Base-by-base conservation (phyloP, 1,140 invertebrate genomes). In the Chymomyza costata region DNA sequence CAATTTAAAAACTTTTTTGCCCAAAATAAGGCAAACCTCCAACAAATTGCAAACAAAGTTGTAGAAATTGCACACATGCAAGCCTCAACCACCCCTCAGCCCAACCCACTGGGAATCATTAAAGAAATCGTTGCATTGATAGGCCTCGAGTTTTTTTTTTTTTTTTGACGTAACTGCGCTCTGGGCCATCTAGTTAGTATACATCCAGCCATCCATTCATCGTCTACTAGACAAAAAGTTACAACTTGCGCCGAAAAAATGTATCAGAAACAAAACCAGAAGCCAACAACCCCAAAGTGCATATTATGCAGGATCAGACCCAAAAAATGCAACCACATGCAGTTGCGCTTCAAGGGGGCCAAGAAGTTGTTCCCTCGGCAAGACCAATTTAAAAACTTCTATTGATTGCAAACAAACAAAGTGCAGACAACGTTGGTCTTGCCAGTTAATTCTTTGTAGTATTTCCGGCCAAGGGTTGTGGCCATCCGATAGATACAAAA, bases 291-390 rank as follows among this genome's bases (percentile, higher is more conserved):
- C 5, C 43, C 61, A 70, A 71, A 70, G 57, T 78, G 70, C 70
- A 76, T 71, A 76, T 71, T 78, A 76, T 78, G 71, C 66, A 70
- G 62, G 39, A 62, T 62, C 51, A 76, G 78, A 80, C 71, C n/a
- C n/a, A n/a, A n/a, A n/a, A n/a, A n/a, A n/a, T n/a, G n/a, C n/a
- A n/a, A n/a, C n/a, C n/a, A n/a, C n/a, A n/a, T 76, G 71, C 71
- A 76, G 44, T 71, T 65, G 37, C 21, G 41, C 39, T 19, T 11
- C 11, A 67, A 35, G 34, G 21, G 3, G 16, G 30, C 25, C 17
- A 17, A 40, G 15, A 38, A 40, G 34, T 18, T 37, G 35, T 13
- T 40, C 31, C 25, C 52, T 52, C 48, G 38, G 58, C 40, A 51
- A 37, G 46, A 38, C 53, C 66, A 76, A 76, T 78, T 76, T 76